A percentile compares a stretch with the other conserved stretches of the same genome.
phyloP scores from a whole-genome alignment of 2,113 vertebrate genomes.

The Dendropsophus ebraccatus region DNA sequence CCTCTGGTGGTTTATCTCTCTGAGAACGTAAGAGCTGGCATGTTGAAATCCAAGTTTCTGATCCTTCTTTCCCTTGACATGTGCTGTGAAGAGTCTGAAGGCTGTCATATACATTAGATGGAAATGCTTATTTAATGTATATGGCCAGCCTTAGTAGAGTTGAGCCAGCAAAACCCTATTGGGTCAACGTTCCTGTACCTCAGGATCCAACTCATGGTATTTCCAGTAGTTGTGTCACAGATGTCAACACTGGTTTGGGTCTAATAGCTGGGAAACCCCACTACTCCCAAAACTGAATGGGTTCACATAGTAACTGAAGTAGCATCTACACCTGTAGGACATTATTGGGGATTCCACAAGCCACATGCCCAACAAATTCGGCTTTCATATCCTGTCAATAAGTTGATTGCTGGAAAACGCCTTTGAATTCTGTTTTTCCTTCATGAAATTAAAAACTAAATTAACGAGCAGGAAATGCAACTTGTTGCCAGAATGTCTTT shows the following conservation, averaged over 20 bases:
- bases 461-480: not conserved
- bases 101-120: too few relatives aligned
- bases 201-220: not conserved
- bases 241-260: not conserved
- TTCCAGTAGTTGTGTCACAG: not conserved
- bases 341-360: not conserved
- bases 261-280: not conserved
- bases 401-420: not conserved
- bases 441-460: not conserved
- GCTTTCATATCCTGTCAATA: not conserved
- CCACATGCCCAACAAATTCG: not conserved
- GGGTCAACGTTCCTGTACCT: not conserved
- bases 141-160: too few relatives aligned
- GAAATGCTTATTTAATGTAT: too few relatives aligned
- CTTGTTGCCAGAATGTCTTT: not conserved
- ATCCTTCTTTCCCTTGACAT: too few relatives aligned
- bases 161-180: not conserved
- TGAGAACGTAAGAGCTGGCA: too few relatives aligned
- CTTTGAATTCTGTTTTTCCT: not conserved
- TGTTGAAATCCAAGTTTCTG: too few relatives aligned
- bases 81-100: too few relatives aligned
- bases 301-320: not conserved
- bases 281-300: not conserved
- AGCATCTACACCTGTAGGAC: not conserved
- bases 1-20: too few relatives aligned